Evolutionary conservation across 2,113 vertebrate genomes (phyloP), one percentile per base, ranked within the genome.

Genomic region (Gavialis gangeticus): DNA sequence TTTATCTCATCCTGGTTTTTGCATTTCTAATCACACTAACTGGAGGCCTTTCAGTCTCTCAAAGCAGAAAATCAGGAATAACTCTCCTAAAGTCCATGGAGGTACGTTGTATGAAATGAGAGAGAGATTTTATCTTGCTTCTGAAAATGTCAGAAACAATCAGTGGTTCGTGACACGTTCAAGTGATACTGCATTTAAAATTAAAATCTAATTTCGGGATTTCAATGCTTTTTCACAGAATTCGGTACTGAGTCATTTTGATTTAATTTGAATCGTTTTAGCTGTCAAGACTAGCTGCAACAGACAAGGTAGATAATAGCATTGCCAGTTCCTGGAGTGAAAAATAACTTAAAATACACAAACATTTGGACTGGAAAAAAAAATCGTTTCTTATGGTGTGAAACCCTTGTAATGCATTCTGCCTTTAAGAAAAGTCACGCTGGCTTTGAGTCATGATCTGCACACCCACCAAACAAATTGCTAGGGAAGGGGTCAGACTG

Each of bases 311-410:
- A 87, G 89, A 79, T 83, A 81, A 91, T 84, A 81, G 78, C 69
- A 91, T 88, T 56, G 79, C 76, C 77, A 84, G 28, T 86, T 88
- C 75, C 19, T 73, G 66, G 27, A 88, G 34, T 69, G 64, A 92
- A 57, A 89, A 85, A 56, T 83, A 59, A 83, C 60, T 91, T 84
- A 73, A 82, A 90, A 82, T 10, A 90, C 64, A 84, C 57, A 82
- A 89, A 90, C 54, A 90, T 79, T 90, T 84, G 82, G 73, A 73
- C 25, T 82, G 82, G 81, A 46, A 46, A 46, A 46, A 87, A 90
- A 93, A 90, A 79, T 19, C 28, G 78, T 79, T 88, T 95, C n/a
- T 83, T 81, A 9, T 88, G 75, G 34, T 79, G 86, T 90, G 83
- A 30, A 24, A 60, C 78, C 28, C 71, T 84, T 66, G 88, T 73